Base-by-base conservation (phyloP, 2,797 vertebrate genomes). In the Clangula hyemalis region DNA sequence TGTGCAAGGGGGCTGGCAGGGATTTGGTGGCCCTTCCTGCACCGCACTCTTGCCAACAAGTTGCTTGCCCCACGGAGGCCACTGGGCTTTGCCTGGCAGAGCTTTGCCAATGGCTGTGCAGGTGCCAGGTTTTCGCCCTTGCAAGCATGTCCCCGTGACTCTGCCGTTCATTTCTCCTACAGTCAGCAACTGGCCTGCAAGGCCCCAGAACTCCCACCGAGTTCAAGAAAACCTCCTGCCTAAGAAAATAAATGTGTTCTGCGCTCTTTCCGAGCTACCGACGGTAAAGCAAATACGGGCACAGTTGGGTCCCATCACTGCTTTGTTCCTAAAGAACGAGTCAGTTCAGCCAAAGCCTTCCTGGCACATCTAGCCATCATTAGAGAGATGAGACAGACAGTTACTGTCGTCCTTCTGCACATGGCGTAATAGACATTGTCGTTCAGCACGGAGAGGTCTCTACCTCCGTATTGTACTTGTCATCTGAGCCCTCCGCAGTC, bases 161-260 rank as follows among this genome's bases (percentile, higher is more conserved):
- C 57, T 91, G 73, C 66, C 54, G 36, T n/a, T 87, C 73, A 43
- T 61, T 47, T 65, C 70, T 72, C n/a, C 39, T 91, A 24, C 62
- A 36, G 83, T 62, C 87, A 54, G 32, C 49, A 80, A 57, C 16
- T 30, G 38, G 51, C 41, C 36, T 69, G n/a, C 89, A 89, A 54
- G 89, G 75, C 74, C 75, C 61, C 57, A 66, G 34, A 84, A 74
- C 61, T 83, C 87, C 94, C 69, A 56, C 75, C 11, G 76, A 77
- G 72, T 21, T 64, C 87, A 91, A 87, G 82, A 56, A 94, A 94
- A 74, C 53, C 73, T 60, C 85, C 92, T 74, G 75, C 80, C 80
- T 94, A 64, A 74, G 82, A 82, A 92, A 92, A 93, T 68, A 93
- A 87, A 89, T 75, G 65, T 62, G 41, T 64, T 91, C 73, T 89